phyloP scores from a whole-genome alignment of 2,797 vertebrate species.

The Gadopsis marmoratus region DNA sequence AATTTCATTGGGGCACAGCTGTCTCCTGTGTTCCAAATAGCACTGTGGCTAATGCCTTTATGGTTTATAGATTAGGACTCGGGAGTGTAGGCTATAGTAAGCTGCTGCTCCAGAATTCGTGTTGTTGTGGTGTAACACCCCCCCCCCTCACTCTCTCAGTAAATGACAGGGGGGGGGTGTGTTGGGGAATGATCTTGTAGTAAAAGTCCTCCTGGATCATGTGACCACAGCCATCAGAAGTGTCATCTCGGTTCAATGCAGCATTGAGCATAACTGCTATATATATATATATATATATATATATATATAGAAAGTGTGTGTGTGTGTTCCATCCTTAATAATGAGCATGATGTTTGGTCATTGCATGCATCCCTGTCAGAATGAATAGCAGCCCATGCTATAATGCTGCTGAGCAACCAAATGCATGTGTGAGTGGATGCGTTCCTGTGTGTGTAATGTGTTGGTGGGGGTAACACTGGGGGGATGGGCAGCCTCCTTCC shows the following conservation, averaged over 20 bases:
- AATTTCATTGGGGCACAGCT: slow-evolving; percentile 52
- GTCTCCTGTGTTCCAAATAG: slow-evolving; percentile 51
- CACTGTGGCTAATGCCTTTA: slow-evolving; percentile 56
- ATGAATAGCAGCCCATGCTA: slow-evolving; percentile 3
- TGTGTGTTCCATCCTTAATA: slow-evolving; percentile 34
- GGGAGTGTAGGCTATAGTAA: slow-evolving; percentile 59
- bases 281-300: slow-evolving; percentile 6
- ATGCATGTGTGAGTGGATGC: slow-evolving; percentile 43
- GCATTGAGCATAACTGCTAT: slow-evolving; percentile 51
- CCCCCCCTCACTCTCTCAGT: slow-evolving; percentile 2
- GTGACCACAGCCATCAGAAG: slow-evolving; percentile 83
- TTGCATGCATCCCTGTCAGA: slow-evolving; percentile 46
- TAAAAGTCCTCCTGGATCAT: slow-evolving; percentile 80
- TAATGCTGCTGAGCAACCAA: slow-evolving; percentile 63
- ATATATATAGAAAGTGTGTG: neutral
- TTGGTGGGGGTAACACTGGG: slow-evolving; percentile 77
- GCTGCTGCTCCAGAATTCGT: slow-evolving; percentile 70
- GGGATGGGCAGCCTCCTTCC: slow-evolving; percentile 83
- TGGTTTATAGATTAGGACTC: slow-evolving; percentile 71
- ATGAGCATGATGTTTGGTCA: slow-evolving; percentile 49
- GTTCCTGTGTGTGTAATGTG: slow-evolving; percentile 69
- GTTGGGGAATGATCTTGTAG: slow-evolving; percentile 77
- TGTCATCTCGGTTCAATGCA: slow-evolving; percentile 77
- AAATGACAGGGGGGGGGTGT: slow-evolving; percentile 70
- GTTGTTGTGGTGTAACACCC: slow-evolving; percentile 76